A percentile compares a stretch with the other conserved stretches of the same genome.
These are phyloP conservation scores for Pelecanoides urinatrix DNA, from an alignment of 2,113 vertebrate genomes.

Conservation along the genomic window DNA sequence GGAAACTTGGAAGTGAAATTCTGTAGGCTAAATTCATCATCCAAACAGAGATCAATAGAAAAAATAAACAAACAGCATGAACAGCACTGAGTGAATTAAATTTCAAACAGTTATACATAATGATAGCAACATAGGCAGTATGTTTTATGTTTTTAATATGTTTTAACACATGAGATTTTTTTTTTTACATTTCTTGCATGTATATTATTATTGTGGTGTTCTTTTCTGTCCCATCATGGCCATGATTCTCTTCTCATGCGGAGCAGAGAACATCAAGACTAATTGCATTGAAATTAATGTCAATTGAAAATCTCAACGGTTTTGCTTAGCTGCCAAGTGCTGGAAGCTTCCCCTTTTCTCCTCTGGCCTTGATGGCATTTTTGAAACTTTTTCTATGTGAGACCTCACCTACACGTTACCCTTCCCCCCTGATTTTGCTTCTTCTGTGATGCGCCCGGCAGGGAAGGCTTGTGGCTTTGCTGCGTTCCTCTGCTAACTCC, in stretches of 20 bases:
- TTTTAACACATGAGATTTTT: neutral
- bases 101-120: slow-evolving; percentile 10
- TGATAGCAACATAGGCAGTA: neutral
- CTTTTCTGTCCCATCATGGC: slow-evolving; percentile 13
- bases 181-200: neutral
- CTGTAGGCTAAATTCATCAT: neutral
- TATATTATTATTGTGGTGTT: neutral
- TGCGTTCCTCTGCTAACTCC: neutral
- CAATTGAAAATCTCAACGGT: neutral
- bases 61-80: slow-evolving; percentile 36
- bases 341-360: neutral
- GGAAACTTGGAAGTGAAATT: neutral
- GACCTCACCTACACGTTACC: neutral
- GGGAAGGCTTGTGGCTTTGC: neutral
- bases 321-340: neutral
- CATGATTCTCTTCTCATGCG: neutral
- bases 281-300: slow-evolving; percentile 41
- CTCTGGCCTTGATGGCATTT: neutral
- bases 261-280: slow-evolving; percentile 12
- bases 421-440: neutral
- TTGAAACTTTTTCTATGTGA: neutral
- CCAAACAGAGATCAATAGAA: neutral
- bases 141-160: slow-evolving; percentile 65
- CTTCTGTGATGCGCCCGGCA: neutral
- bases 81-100: slow-evolving; percentile 22